Conservation (phyloP, 2,888 invertebrate genomes). For the Plagiodera versicolora region DNA sequence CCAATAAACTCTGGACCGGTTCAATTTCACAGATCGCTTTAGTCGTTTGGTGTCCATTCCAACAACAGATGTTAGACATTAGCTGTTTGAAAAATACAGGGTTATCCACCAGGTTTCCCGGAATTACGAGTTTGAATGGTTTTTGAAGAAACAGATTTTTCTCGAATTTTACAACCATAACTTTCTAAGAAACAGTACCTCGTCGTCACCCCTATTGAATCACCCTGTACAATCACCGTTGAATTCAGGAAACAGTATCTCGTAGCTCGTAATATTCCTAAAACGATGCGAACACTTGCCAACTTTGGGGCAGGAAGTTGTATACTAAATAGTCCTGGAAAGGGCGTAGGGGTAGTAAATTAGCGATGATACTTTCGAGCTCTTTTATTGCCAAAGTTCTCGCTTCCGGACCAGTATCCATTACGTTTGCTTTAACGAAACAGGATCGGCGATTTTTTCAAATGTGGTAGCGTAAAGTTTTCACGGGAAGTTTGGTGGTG, state of each 20-base stretch:
- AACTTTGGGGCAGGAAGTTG: too few species aligned
- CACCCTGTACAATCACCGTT: neutral
- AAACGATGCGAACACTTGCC: too few species aligned
- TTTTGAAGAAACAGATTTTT: too few species aligned
- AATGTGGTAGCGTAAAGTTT: neutral
- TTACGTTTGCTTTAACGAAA: neutral
- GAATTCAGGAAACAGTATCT: neutral
- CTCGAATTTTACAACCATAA: too few species aligned
- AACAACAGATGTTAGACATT: conserved; percentile 5
- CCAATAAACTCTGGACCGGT: neutral
- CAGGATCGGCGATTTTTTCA: neutral
- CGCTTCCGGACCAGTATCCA: conserved; percentile 7
- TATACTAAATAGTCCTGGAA: neutral
- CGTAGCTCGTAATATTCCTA: too few species aligned
- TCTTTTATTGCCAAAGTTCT: conserved; percentile 29
- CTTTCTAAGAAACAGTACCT: too few species aligned
- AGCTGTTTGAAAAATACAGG: neutral
- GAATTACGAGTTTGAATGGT: too few species aligned
- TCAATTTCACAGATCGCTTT: conserved; percentile 5
- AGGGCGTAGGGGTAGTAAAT: conserved; percentile 25
- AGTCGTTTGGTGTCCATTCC: neutral
- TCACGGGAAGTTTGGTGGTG: neutral
- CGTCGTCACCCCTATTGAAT: too few species aligned
- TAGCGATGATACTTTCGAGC: conserved; percentile 24
- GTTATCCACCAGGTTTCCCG: neutral